Conservation (phyloP, 2,888 invertebrate genomes). For the Pristionchus japonicus region DNA sequence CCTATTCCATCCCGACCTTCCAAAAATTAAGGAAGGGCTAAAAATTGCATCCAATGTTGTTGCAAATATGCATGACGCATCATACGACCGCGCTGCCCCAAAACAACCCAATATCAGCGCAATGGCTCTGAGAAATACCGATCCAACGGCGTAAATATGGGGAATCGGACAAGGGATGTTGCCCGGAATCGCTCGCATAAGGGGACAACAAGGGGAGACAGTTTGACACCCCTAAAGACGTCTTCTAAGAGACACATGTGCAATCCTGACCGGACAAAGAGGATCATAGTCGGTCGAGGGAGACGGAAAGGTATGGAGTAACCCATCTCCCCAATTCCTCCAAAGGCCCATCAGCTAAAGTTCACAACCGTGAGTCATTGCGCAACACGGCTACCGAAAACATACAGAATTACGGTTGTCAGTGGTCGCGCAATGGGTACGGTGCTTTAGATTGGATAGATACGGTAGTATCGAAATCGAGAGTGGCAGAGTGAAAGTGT, state of each 20-base stretch:
- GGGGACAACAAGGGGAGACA: background rate
- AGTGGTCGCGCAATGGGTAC: background rate
- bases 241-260: background rate
- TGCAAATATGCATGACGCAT: background rate
- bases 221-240: background rate
- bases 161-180: background rate
- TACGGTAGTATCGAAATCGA: conserved; percentile 17
- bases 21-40: background rate
- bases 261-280: background rate
- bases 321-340: background rate
- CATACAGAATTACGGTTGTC: background rate
- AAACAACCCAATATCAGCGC: background rate
- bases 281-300: conserved; percentile 5
- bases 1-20: background rate
- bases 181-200: background rate
- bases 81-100: background rate
- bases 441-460: background rate
- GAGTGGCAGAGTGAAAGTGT: background rate
- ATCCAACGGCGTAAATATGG: background rate
- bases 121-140: background rate
- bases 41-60: background rate
- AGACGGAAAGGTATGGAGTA: background rate
- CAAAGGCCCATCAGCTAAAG: conserved; percentile 11
- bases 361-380: background rate
- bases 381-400: conserved; percentile 22